Conservation (phyloP, 1,140 invertebrate species). For the Ceratosolen fusciceps region DNA sequence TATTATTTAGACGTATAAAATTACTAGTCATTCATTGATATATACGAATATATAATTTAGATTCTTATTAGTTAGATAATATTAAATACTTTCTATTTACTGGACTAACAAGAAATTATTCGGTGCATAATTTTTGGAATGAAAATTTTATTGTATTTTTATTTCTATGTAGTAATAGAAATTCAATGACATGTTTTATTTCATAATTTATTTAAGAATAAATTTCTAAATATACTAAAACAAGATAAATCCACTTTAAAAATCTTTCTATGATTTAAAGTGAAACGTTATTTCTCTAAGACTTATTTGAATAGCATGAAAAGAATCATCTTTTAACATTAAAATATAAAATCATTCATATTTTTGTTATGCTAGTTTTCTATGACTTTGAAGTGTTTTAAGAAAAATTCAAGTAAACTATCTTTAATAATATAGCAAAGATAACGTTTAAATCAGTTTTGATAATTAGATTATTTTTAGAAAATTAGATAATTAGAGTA, state of each 20-base stretch:
- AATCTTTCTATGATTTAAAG: constrained; percentile 5
- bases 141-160: too few species aligned
- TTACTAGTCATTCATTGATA: too few species aligned
- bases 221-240: neutral
- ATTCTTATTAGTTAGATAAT: too few species aligned
- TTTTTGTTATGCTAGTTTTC: constrained; percentile 10
- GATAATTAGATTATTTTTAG: neutral
- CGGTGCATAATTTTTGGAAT: too few species aligned
- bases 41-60: too few species aligned
- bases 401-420: constrained; percentile 10
- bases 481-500: neutral
- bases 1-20: too few species aligned
- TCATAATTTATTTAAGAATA: too few species aligned
- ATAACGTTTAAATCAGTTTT: neutral
- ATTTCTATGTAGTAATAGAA: too few species aligned
- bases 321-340: constrained; percentile 1
- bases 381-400: constrained; percentile 34
- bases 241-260: neutral
- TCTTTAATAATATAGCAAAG: neutral
- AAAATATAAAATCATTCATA: constrained; percentile 5
- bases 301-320: constrained; percentile 6
- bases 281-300: neutral
- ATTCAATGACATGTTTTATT: too few species aligned
- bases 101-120: too few species aligned
- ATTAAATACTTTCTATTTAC: too few species aligned